Conservation (phyloP, 2,797 vertebrate genomes). For the Lagocephalus sceleratus region DNA sequence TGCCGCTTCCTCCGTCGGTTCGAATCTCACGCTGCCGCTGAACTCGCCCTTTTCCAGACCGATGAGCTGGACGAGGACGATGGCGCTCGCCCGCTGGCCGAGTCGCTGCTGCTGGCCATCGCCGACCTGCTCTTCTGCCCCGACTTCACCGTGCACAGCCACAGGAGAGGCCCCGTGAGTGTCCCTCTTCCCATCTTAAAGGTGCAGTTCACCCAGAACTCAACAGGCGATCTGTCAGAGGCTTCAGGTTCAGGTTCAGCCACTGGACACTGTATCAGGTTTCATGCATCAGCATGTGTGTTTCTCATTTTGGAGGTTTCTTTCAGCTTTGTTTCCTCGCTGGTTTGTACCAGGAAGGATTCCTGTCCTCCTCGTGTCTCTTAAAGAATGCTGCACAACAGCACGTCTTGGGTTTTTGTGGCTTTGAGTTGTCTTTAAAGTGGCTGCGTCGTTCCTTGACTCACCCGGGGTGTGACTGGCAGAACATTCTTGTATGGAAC, state of each 20-base stretch:
- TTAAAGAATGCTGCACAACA: slow-evolving; percentile 32
- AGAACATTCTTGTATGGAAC: too few relatives aligned
- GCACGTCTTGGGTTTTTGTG: too few relatives aligned
- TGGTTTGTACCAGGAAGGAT: slow-evolving; percentile 33
- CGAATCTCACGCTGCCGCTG: background rate
- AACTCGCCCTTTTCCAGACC: slow-evolving; percentile 65
- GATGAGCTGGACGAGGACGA: slow-evolving; percentile 85
- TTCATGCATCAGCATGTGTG: background rate
- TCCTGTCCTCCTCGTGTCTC: background rate
- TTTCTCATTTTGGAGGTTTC: slow-evolving; percentile 1
- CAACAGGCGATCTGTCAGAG: too few relatives aligned
- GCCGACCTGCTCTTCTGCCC: slow-evolving; percentile 97
- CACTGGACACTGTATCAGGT: too few relatives aligned
- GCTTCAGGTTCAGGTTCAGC: too few relatives aligned
- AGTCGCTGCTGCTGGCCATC: slow-evolving; percentile 90
- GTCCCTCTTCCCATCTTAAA: background rate
- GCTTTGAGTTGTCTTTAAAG: too few relatives aligned
- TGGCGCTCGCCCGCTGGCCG: slow-evolving; percentile 88
- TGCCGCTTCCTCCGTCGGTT: background rate
- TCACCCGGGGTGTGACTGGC: too few relatives aligned
- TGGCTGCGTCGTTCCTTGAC: too few relatives aligned
- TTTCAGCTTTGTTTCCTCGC: slow-evolving; percentile 34
- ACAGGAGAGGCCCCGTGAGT: slow-evolving; percentile 89
- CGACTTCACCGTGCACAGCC: slow-evolving; percentile 94
- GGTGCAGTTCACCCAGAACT: background rate